A percentile compares a stretch with the other conserved stretches of the same genome.
These are phyloP conservation scores for Thereva unica DNA, from an alignment of 2,888 invertebrate species.

Conservation along the genomic window DNA sequence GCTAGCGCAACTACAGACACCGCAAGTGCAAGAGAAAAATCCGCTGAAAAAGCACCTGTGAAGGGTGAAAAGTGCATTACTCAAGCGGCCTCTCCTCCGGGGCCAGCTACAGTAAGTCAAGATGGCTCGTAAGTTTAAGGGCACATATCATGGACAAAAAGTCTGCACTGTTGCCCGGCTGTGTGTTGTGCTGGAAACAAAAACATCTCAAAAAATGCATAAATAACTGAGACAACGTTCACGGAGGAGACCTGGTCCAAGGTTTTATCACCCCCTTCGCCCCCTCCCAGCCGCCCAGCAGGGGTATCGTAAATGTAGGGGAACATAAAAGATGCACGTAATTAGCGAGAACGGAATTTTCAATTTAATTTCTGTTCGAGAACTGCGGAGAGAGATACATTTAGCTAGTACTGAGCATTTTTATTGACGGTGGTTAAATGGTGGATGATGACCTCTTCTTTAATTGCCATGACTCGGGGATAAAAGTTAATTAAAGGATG, in stretches of 20 bases:
- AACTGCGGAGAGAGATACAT: constrained; percentile 27
- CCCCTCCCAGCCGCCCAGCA: constrained; percentile 1
- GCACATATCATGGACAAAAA: constrained; percentile 15
- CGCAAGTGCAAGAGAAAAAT: constrained; percentile 33
- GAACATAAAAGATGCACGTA: constrained; percentile 35
- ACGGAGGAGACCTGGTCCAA: constrained; percentile 1
- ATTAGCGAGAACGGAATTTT: constrained; percentile 36
- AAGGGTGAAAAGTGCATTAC: constrained; percentile 31
- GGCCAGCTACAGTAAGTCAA: constrained; percentile 14
- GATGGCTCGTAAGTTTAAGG: constrained; percentile 25
- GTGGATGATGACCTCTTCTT: constrained; percentile 35
- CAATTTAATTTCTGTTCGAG: constrained; percentile 29
- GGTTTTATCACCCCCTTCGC: constrained; percentile 1
- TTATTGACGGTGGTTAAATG: constrained; percentile 35
- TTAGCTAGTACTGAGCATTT: constrained; percentile 24
- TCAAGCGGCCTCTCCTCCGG: neutral
- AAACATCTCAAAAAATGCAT: constrained; percentile 33
- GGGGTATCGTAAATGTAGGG: constrained; percentile 11
- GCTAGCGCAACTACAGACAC: constrained; percentile 23
- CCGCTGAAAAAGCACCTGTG: constrained; percentile 31
- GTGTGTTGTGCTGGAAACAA: constrained; percentile 12
- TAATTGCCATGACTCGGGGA: constrained; percentile 33
- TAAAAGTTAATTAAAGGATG: constrained; percentile 36
- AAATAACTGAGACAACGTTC: constrained; percentile 31
- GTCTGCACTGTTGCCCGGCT: neutral